Evolutionary conservation across 2,797 vertebrate species (phyloP).

Genomic region (Coilia nasus): DNA sequence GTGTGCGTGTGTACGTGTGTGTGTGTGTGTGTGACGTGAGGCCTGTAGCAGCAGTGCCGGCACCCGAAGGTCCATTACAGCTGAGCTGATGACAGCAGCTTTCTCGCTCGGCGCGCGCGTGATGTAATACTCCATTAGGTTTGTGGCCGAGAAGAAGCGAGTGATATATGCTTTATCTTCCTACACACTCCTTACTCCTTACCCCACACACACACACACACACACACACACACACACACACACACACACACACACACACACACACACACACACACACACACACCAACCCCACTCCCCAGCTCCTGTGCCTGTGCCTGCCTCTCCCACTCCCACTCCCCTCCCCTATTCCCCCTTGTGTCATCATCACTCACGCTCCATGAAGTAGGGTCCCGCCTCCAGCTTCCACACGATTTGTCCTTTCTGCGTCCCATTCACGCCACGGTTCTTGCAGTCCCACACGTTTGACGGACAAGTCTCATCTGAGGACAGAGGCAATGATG

Average conservation of each 20-base stretch:
- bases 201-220: not conserved
- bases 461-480: conserved; percentile 97
- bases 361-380: conserved; percentile 91
- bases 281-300: no score
- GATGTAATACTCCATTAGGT: conserved; percentile 78
- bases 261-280: conserved; percentile 1
- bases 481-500: conserved; percentile 54
- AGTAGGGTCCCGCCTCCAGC: conserved; percentile 93
- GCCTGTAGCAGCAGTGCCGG: no score
- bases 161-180: conserved; percentile 18
- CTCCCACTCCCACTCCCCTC: not conserved
- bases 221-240: not conserved
- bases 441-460: conserved; percentile 98
- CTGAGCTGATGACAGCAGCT: not conserved
- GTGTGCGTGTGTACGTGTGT: no score
- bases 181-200: not conserved
- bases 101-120: not conserved
- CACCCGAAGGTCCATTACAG: not conserved
- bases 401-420: conserved; percentile 98
- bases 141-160: conserved; percentile 47
- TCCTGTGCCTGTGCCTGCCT: no score
- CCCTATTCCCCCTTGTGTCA: not conserved
- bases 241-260: not conserved
- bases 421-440: conserved; percentile 95
- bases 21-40: no score